phyloP scores from a whole-genome alignment of 1,140 invertebrate species.

The Drosophila mojavensis region DNA sequence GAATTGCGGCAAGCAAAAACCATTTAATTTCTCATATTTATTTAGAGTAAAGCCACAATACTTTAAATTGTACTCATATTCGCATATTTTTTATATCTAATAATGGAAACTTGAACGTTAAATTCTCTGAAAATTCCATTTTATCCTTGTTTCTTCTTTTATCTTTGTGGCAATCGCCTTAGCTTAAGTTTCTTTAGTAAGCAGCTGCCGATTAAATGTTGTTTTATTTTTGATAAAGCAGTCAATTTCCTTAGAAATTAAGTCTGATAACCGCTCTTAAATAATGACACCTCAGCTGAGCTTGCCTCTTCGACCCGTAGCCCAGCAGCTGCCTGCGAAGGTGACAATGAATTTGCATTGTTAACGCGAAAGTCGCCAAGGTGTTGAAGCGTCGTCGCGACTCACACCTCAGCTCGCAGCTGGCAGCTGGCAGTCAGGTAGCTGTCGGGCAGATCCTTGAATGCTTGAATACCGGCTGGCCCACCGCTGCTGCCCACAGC shows the following conservation, averaged over 20 bases:
- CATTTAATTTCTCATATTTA: background rate
- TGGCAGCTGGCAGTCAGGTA: conserved; percentile 34
- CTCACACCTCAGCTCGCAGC: conserved; percentile 18
- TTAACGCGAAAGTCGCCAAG: conserved; percentile 61
- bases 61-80: too few species aligned
- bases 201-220: background rate
- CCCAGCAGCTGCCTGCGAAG: conserved; percentile 27
- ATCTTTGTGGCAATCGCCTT: too few species aligned
- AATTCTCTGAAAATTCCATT: too few species aligned
- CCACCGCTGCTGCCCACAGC: conserved; percentile 7
- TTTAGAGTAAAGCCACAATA: too few species aligned
- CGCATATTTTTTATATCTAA: too few species aligned
- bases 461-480: conserved; percentile 60
- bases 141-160: too few species aligned
- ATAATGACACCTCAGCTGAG: background rate
- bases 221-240: conserved; percentile 16
- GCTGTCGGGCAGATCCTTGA: conserved; percentile 64
- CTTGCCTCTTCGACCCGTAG: background rate
- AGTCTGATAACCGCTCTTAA: conserved; percentile 26
- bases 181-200: background rate
- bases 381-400: conserved; percentile 64
- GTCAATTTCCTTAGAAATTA: conserved; percentile 27
- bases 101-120: too few species aligned
- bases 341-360: conserved; percentile 81
- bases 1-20: background rate